Evolutionary conservation across 2,888 invertebrate species (phyloP).

Genomic region (Agonum fuliginosum): DNA sequence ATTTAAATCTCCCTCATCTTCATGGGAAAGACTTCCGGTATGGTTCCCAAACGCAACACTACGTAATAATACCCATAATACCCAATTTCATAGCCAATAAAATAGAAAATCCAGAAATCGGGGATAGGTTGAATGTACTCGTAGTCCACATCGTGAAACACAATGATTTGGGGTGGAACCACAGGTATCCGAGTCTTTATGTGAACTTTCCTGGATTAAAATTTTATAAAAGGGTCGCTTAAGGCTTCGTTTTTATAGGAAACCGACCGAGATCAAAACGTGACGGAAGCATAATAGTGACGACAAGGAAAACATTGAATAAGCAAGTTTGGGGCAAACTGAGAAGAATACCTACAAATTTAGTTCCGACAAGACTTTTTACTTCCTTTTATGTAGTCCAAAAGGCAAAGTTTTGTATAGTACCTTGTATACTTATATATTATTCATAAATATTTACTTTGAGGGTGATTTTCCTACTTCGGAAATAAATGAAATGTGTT

Average conservation of each 20-base stretch:
- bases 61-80: conserved; percentile 23
- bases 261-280: conserved; percentile 4
- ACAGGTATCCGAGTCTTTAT: conserved; percentile 26
- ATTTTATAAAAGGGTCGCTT: conserved; percentile 20
- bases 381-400: neutral
- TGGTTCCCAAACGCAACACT: conserved; percentile 39
- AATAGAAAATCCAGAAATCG: conserved; percentile 51
- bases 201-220: conserved; percentile 29
- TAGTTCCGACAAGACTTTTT: neutral
- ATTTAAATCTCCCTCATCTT: neutral
- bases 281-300: neutral
- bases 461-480: too few species aligned
- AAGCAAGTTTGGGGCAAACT: neutral
- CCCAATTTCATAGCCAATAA: conserved; percentile 55
- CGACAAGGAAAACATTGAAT: conserved; percentile 5
- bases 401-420: neutral
- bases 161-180: conserved; percentile 34
- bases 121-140: conserved; percentile 43
- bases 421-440: neutral
- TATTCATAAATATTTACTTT: too few species aligned
- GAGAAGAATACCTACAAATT: conserved; percentile 1
- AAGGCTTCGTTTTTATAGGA: conserved; percentile 26
- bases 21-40: conserved; percentile 39
- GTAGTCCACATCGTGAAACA: conserved; percentile 16
- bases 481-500: too few species aligned